A percentile compares a stretch with the other conserved stretches of the same genome.
Evolutionary conservation across 2,113 vertebrate genomes (phyloP).

Genomic region (Rhipidura dahli): DNA sequence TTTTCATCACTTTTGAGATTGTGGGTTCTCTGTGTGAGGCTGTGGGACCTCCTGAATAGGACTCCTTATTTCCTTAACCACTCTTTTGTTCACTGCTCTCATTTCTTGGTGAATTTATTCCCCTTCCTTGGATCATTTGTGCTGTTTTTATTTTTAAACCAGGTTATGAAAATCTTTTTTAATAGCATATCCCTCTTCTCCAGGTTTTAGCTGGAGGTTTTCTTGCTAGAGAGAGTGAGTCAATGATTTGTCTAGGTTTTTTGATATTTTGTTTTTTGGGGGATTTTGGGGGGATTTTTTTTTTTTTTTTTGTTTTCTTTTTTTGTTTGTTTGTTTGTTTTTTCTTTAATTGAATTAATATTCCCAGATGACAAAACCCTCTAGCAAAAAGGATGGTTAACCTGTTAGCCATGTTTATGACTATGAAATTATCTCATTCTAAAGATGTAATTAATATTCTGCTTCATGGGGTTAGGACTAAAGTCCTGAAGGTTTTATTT

Average conservation of each 20-base stretch:
- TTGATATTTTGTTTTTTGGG: neutral
- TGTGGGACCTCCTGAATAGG: neutral
- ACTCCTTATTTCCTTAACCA: neutral
- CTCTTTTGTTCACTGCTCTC: neutral
- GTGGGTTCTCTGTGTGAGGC: neutral
- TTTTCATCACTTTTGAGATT: rapidly evolving
- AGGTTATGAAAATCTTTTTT: neutral
- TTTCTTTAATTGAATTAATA: neutral
- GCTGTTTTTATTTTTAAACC: neutral
- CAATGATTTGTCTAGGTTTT: neutral
- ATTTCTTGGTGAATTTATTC: neutral
- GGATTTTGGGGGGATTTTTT: no score
- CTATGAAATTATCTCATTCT: neutral
- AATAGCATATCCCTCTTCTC: neutral
- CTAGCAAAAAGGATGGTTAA: neutral
- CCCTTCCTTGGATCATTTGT: neutral
- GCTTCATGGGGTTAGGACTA: neutral
- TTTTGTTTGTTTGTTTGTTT: neutral
- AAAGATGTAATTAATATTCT: neutral
- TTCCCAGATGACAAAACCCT: neutral
- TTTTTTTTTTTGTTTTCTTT: no score
- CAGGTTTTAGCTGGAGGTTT: neutral
- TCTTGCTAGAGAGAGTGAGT: neutral
- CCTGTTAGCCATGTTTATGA: neutral
- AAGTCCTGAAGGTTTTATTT: neutral